Conservation (phyloP, 92 coral and sea anemone species). For the Hydrozoanthus gracilis region DNA sequence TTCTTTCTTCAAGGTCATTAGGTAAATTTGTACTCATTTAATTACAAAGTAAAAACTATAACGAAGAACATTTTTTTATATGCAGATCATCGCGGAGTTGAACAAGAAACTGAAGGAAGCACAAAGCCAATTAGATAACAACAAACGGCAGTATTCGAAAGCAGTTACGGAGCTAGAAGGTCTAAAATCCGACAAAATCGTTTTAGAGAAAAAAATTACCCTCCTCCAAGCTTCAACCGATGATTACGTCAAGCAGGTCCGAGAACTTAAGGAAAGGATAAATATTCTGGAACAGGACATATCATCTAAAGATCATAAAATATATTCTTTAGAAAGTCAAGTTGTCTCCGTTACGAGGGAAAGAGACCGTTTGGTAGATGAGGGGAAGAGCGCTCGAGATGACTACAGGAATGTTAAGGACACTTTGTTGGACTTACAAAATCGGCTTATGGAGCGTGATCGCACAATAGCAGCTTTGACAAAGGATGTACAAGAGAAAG, state of each 20-base stretch:
- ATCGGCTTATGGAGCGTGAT: constrained; percentile 82
- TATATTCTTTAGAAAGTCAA: constrained; percentile 79
- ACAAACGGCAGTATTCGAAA: constrained; percentile 79
- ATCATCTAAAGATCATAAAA: constrained; percentile 78
- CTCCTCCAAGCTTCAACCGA: constrained; percentile 61
- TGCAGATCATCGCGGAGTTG: constrained; percentile 70
- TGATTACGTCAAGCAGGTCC: constrained; percentile 75
- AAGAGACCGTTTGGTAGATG: constrained; percentile 77
- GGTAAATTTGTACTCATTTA: no score
- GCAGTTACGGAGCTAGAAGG: constrained; percentile 62
- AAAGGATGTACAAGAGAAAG: constrained; percentile 87
- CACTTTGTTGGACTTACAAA: constrained; percentile 70
- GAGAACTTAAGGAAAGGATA: constrained; percentile 75
- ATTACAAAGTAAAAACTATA: no score
- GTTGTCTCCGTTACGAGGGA: constrained; percentile 76
- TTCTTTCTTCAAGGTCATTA: no score
- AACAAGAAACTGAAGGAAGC: constrained; percentile 81
- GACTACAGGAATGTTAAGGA: constrained; percentile 91
- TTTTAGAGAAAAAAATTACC: constrained; percentile 72
- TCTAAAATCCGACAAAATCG: constrained; percentile 76
- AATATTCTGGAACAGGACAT: constrained; percentile 79
- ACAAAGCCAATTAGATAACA: constrained; percentile 83
- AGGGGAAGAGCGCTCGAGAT: constrained; percentile 68
- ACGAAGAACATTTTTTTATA: not conserved
- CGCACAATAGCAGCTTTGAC: constrained; percentile 70